Evolutionary conservation across 64 coral and sea anemone species (phyloP).

Genomic region (Montipora capricornis): DNA sequence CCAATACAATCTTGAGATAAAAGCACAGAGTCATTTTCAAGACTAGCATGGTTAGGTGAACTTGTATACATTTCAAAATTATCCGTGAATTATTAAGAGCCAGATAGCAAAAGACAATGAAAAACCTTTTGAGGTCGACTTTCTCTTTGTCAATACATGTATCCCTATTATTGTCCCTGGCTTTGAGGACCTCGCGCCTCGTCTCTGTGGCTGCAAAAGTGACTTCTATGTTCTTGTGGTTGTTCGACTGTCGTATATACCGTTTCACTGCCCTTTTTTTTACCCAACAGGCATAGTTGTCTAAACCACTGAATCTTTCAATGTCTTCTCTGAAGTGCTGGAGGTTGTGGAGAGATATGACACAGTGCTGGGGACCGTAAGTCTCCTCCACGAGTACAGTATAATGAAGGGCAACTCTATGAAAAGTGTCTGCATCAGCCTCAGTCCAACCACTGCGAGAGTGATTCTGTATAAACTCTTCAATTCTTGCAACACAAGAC

Average conservation of each 20-base stretch:
- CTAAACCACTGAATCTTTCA: conserved; percentile 62
- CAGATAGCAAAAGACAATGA: background rate
- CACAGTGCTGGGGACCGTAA: conserved; percentile 15
- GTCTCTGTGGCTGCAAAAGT: conserved; percentile 50
- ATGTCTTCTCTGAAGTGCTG: conserved; percentile 63
- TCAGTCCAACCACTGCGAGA: conserved; percentile 69
- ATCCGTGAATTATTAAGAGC: background rate
- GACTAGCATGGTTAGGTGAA: no score
- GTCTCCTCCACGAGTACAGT: conserved; percentile 61
- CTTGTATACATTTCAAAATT: no score
- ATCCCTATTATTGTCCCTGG: background rate
- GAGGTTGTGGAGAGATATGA: conserved; percentile 53
- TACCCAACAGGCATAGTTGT: conserved; percentile 64
- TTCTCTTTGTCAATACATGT: background rate
- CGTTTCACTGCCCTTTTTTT: conserved; percentile 65
- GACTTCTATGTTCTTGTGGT: conserved; percentile 53
- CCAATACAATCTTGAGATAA: no score
- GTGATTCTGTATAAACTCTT: conserved; percentile 71
- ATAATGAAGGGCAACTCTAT: conserved; percentile 67
- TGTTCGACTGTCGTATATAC: conserved; percentile 55
- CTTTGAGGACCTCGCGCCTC: conserved; percentile 40
- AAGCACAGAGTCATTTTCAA: no score
- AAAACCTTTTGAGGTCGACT: conserved; percentile 5
- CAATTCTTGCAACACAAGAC: conserved; percentile 37
- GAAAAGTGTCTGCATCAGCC: conserved; percentile 67